A percentile compares a stretch with the other conserved stretches of the same genome.
Conservation (phyloP, 2,113 vertebrate species). For the Micromys minutus region DNA sequence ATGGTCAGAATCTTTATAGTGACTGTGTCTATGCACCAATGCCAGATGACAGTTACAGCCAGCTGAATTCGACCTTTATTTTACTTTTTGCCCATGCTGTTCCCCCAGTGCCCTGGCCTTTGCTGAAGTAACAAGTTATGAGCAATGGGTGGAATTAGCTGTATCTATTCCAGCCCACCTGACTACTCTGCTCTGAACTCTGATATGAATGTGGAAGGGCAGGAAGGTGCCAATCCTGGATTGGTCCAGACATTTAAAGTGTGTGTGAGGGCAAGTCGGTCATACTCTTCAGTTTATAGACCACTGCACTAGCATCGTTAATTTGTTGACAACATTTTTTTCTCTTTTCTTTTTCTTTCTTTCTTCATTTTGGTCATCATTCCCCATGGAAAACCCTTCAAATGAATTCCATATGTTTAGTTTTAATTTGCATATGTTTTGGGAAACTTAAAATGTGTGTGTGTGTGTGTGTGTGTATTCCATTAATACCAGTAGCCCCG, state of each 20-base stretch:
- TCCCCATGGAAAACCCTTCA: conserved; percentile 8
- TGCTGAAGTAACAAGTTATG: neutral
- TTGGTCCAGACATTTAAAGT: neutral
- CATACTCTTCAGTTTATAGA: neutral
- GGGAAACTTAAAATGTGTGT: neutral
- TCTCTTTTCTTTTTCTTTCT: too few species aligned
- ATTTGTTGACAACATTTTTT: neutral
- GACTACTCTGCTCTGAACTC: neutral
- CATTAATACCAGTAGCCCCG: neutral
- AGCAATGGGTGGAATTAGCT: neutral
- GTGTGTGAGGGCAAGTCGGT: neutral
- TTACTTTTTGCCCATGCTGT: neutral
- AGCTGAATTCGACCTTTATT: neutral
- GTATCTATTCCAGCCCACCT: rapidly evolving
- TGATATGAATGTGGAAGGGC: neutral
- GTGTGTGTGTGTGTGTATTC: neutral
- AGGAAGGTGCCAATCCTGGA: neutral
- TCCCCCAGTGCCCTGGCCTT: neutral
- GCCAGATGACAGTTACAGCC: neutral
- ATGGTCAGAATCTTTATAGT: neutral
- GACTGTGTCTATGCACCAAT: too few species aligned
- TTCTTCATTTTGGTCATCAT: neutral
- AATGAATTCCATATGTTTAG: conserved; percentile 43
- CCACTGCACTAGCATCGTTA: neutral
- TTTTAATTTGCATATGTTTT: neutral